Evolutionary conservation across 2,113 vertebrate genomes (phyloP).

Genomic region (Pseudopodoces humilis): DNA sequence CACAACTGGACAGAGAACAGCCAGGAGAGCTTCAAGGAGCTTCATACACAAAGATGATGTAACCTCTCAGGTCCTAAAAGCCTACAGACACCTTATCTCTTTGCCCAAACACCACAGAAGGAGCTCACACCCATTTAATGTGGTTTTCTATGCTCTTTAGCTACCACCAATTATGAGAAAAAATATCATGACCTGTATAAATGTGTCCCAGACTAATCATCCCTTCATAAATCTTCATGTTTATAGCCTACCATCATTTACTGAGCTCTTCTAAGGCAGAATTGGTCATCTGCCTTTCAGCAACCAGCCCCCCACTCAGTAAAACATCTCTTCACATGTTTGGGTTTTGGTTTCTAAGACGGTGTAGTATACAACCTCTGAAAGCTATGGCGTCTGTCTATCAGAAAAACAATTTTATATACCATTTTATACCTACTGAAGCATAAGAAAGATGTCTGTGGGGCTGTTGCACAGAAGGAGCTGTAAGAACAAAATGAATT

Average conservation of each 20-base stretch:
- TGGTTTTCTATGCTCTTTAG: background rate
- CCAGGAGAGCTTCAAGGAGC: background rate
- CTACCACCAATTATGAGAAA: background rate
- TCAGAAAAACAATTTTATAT: background rate
- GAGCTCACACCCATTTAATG: background rate
- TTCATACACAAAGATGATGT: background rate
- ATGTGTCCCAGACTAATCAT: background rate
- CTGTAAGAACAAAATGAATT: background rate
- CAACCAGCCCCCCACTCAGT: background rate
- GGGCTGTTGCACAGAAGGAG: background rate
- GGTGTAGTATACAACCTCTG: background rate
- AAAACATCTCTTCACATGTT: background rate
- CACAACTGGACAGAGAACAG: background rate
- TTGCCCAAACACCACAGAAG: background rate
- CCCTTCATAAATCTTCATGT: background rate
- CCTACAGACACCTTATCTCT: background rate
- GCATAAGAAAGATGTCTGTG: background rate
- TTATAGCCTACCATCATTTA: background rate
- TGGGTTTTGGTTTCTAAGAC: background rate
- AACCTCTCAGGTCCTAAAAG: background rate
- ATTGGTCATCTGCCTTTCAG: background rate
- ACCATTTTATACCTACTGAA: background rate
- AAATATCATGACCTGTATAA: background rate
- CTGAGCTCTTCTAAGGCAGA: background rate
- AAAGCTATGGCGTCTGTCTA: background rate